Percentiles rank a stretch among this genome's conserved stretches.
Evolutionary conservation across 2,113 vertebrate species (phyloP).

Genomic region (Pampusana beccarii): DNA sequence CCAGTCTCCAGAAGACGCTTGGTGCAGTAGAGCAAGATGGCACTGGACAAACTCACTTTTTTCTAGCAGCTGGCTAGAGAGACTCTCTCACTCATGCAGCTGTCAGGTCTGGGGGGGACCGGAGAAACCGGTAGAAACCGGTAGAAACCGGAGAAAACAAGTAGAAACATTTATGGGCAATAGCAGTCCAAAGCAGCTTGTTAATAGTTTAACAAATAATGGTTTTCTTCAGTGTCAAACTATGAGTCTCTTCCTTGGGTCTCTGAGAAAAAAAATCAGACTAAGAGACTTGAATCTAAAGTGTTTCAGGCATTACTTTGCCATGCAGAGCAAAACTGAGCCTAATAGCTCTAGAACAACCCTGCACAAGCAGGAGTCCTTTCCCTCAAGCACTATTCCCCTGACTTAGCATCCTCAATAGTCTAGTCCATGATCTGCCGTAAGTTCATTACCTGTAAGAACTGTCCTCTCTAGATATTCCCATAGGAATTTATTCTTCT

Average conservation of each 20-base stretch:
- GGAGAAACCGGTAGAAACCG: no score
- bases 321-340: background rate
- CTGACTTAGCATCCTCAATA: background rate
- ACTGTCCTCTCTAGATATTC: background rate
- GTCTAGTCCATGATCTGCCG: background rate
- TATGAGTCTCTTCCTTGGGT: background rate
- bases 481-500: background rate
- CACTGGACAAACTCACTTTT: constrained; percentile 27
- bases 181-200: background rate
- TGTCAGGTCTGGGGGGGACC: no score
- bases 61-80: constrained; percentile 61
- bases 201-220: background rate
- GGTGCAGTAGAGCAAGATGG: constrained; percentile 54
- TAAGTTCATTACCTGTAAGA: background rate
- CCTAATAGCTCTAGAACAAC: background rate
- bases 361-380: background rate
- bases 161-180: background rate
- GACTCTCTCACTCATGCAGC: constrained; percentile 71
- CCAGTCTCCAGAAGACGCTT: constrained; percentile 20
- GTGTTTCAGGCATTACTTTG: background rate
- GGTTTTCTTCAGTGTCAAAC: background rate
- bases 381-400: background rate
- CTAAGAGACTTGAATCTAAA: background rate
- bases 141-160: constrained; percentile 62
- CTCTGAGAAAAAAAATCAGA: background rate